A percentile compares a stretch with the other conserved stretches of the same genome.
Evolutionary conservation across 2,797 vertebrate species (phyloP).

Genomic region (Tympanoctomys barrerae): DNA sequence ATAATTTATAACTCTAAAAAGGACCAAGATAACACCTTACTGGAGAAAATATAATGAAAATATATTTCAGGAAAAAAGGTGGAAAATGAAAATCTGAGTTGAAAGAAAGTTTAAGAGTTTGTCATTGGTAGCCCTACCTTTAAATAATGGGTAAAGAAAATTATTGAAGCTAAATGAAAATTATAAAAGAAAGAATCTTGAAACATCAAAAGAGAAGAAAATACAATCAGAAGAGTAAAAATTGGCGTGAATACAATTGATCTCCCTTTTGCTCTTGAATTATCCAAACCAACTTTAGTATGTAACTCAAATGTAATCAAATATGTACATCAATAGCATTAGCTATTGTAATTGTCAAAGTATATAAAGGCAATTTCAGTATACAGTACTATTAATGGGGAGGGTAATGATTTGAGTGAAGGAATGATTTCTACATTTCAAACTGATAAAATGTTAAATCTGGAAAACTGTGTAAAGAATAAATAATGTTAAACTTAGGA

Average conservation of each 20-base stretch:
- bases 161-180: slow-evolving; percentile 14
- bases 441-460: neutral
- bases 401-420: neutral
- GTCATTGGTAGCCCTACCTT: neutral
- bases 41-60: slow-evolving; percentile 2
- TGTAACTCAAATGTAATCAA: neutral
- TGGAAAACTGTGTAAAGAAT: neutral
- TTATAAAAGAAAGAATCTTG: neutral
- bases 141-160: slow-evolving; percentile 17
- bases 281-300: neutral
- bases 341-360: neutral
- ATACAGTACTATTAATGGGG: neutral
- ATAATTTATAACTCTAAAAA: neutral
- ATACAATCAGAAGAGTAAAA: neutral
- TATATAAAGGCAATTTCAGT: neutral
- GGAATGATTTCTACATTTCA: neutral
- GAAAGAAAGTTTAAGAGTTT: neutral
- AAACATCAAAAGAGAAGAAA: neutral
- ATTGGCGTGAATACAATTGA: neutral
- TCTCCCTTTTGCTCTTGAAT: neutral
- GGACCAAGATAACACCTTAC: neutral
- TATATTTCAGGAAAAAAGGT: neutral
- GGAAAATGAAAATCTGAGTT: neutral
- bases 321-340: neutral
- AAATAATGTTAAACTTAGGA: neutral